These are phyloP conservation scores for Serinus canaria DNA, from an alignment of 2,113 vertebrate species.

Conservation along the genomic window DNA sequence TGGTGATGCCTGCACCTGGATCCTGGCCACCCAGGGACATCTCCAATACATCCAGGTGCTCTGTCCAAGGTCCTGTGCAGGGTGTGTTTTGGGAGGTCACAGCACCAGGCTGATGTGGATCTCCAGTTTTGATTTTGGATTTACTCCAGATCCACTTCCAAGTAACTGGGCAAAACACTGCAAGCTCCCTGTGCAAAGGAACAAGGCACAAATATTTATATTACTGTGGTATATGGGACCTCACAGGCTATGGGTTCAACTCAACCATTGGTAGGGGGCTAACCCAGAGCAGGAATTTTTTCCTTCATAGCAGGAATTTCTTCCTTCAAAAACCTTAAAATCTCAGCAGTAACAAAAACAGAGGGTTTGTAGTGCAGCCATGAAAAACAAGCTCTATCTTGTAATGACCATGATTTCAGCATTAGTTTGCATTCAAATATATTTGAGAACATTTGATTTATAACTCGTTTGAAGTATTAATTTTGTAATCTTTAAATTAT, in stretches of 20 bases:
- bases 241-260: neutral
- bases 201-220: neutral
- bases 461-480: neutral
- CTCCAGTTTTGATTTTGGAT: neutral
- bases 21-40: neutral
- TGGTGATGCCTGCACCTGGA: neutral
- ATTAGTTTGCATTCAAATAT: neutral
- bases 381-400: neutral
- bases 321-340: neutral
- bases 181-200: neutral
- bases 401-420: neutral
- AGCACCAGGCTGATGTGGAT: neutral
- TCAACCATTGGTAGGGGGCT: accelerated
- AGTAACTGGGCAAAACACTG: neutral
- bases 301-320: neutral
- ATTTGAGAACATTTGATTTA: neutral
- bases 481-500: neutral
- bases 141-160: neutral
- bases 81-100: neutral
- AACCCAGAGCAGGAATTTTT: neutral
- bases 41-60: neutral
- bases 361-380: neutral
- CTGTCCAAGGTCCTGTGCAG: neutral
- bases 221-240: neutral
- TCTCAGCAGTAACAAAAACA: neutral